These are phyloP conservation scores for Helarctos malayanus DNA, from an alignment of 2,797 vertebrate species.

Conservation along the genomic window DNA sequence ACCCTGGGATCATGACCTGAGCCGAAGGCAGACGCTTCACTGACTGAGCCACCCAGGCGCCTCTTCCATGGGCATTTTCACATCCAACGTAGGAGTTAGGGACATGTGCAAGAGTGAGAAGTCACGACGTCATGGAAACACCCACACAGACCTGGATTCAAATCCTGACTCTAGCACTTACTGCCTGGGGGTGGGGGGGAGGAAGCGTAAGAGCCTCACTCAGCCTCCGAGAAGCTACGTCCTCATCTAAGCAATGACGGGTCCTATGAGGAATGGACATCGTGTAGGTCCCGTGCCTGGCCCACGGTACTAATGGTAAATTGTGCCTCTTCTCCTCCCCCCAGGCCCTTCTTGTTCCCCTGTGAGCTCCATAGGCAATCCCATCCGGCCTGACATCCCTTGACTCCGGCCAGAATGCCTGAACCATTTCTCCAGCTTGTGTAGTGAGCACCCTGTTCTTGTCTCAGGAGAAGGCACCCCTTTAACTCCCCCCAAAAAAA, in stretches of 20 bases:
- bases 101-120: background rate
- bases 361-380: background rate
- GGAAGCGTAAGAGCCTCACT: background rate
- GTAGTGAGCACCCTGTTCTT: background rate
- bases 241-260: background rate
- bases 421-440: background rate
- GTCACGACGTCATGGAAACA: background rate
- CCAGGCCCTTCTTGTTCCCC: background rate
- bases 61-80: background rate
- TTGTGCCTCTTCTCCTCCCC: background rate
- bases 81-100: background rate
- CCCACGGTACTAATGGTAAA: background rate
- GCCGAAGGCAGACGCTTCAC: too few relatives aligned
- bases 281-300: background rate
- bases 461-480: background rate
- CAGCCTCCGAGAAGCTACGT: background rate
- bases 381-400: background rate
- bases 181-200: background rate
- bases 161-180: background rate
- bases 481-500: background rate
- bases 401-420: background rate
- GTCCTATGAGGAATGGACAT: background rate
- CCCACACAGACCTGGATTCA: background rate
- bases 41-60: too few relatives aligned
- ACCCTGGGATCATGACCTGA: too few relatives aligned